Evolutionary conservation across 1,140 invertebrate genomes (phyloP).

Genomic region (Tribolium madens): DNA sequence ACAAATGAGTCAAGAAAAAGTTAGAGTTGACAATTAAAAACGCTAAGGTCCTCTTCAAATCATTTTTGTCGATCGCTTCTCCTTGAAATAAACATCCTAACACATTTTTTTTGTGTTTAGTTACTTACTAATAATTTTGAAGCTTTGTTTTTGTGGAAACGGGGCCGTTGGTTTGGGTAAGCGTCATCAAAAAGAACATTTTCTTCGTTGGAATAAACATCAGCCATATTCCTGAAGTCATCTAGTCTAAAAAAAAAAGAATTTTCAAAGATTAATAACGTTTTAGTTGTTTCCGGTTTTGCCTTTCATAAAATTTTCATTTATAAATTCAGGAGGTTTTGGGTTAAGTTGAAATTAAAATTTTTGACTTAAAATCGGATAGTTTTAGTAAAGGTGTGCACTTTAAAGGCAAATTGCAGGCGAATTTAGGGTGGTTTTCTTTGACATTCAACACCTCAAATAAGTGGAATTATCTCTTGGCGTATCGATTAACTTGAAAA

Average conservation of each 20-base stretch:
- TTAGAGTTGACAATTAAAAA: conserved; percentile 1
- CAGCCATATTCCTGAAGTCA: conserved; percentile 14
- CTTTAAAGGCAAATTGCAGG: background rate
- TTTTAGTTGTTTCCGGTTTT: background rate
- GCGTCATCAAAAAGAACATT: conserved; percentile 40
- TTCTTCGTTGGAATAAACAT: conserved; percentile 28
- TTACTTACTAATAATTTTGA: conserved; percentile 44
- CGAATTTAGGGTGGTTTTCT: background rate
- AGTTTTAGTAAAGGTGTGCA: background rate
- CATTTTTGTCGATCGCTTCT: conserved; percentile 31
- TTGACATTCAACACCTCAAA: background rate
- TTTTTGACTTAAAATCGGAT: background rate
- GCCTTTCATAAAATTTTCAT: conserved; percentile 8
- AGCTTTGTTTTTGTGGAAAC: conserved; percentile 19
- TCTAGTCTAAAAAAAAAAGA: conserved; percentile 24
- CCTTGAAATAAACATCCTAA: conserved; percentile 12
- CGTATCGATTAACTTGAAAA: background rate
- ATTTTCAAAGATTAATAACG: background rate
- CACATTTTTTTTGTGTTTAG: background rate
- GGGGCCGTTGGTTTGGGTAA: conserved; percentile 3
- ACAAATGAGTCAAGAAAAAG: background rate
- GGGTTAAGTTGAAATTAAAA: background rate
- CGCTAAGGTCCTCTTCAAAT: conserved; percentile 14
- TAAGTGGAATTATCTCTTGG: background rate
- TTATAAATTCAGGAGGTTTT: background rate